Percentiles rank a stretch among this genome's conserved stretches.
Evolutionary conservation across 2,113 vertebrate species (phyloP).

Genomic region (Leucosticte australis): DNA sequence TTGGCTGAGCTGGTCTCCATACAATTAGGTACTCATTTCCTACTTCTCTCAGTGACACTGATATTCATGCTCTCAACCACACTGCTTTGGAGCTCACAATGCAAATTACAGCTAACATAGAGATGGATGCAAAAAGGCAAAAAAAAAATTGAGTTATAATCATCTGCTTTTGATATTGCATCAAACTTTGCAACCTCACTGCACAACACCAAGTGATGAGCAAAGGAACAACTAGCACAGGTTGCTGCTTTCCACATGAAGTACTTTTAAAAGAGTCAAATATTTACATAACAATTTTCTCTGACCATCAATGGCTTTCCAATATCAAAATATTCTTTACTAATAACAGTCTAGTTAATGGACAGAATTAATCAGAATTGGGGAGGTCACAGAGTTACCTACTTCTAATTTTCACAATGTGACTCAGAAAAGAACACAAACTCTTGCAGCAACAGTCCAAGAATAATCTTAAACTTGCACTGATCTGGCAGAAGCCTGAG

Average conservation of each 20-base stretch:
- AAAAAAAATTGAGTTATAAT: not conserved
- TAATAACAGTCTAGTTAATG: not conserved
- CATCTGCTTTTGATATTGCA: not conserved
- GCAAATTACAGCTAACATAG: not conserved
- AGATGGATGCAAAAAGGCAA: not conserved
- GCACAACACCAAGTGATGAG: not conserved
- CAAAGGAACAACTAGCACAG: not conserved
- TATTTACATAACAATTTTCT: not conserved
- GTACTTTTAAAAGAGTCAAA: not conserved
- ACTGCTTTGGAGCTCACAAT: not conserved
- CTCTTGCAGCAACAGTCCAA: not conserved
- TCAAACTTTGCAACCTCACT: not conserved
- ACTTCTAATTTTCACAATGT: not conserved
- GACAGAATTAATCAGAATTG: not conserved
- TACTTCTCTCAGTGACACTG: not conserved
- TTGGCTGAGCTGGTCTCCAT: not conserved
- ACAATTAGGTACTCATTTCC: not conserved
- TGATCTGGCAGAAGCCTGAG: conserved; percentile 22
- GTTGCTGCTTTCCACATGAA: not conserved
- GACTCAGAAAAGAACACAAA: not conserved
- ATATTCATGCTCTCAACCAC: not conserved
- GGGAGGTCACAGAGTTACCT: not conserved
- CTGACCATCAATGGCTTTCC: not conserved
- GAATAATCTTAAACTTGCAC: not conserved
- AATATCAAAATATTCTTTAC: not conserved